A percentile compares a stretch with the other conserved stretches of the same genome.
Evolutionary conservation across 1,140 invertebrate genomes (phyloP).

Genomic region (Drosophila aff.): DNA sequence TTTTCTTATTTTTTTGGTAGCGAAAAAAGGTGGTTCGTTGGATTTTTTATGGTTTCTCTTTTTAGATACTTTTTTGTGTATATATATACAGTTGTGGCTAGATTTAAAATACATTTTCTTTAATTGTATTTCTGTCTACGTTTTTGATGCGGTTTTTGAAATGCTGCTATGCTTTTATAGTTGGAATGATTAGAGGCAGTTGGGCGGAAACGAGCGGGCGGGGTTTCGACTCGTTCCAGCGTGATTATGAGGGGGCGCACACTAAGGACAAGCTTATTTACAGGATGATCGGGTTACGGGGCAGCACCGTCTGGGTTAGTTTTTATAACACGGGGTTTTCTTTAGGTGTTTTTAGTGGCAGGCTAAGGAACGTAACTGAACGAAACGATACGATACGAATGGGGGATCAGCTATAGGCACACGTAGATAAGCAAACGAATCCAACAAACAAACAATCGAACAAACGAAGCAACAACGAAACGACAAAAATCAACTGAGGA

Average conservation of each 20-base stretch:
- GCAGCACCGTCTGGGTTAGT: conserved; percentile 7
- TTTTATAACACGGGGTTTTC: conserved; percentile 17
- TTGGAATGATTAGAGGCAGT: conserved; percentile 31
- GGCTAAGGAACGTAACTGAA: conserved; percentile 52
- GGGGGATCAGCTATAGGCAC: conserved; percentile 61
- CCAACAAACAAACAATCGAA: conserved; percentile 68
- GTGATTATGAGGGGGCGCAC: conserved; percentile 55
- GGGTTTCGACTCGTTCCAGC: conserved; percentile 35
- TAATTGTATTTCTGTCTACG: conserved; percentile 58
- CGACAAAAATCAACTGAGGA: conserved; percentile 74
- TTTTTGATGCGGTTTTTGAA: conserved; percentile 58
- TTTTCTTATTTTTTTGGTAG: conserved; percentile 59
- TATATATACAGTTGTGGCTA: conserved; percentile 71
- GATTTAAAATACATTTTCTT: conserved; percentile 63
- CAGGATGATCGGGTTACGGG: conserved; percentile 67
- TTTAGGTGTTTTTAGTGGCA: conserved; percentile 26
- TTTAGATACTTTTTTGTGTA: conserved; percentile 40
- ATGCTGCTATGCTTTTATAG: conserved; percentile 65
- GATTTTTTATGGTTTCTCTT: conserved; percentile 70
- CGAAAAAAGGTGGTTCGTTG: conserved; percentile 80
- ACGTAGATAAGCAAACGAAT: conserved; percentile 65
- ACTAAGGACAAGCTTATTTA: conserved; percentile 80
- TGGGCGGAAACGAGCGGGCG: conserved; percentile 2
- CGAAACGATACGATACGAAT: conserved; percentile 47
- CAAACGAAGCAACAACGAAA: conserved; percentile 73